Evolutionary conservation across 2,797 vertebrate species (phyloP), one percentile per base, ranked within the genome.

Genomic region (Labeo calbasu): DNA sequence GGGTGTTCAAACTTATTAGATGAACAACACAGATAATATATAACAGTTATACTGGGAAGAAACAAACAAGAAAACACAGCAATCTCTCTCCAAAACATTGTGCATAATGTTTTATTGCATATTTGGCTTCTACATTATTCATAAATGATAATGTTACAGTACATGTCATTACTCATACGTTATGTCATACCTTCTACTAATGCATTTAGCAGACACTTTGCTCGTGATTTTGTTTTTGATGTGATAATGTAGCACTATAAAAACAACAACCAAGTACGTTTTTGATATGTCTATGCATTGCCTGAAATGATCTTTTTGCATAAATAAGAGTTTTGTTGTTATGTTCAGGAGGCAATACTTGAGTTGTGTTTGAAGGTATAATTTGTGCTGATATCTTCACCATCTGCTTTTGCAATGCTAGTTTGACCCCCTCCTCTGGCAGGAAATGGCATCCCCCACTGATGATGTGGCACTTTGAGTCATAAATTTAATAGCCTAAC

Each of bases 401-500:
- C 90, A 90, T 93, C 89, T 91, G 91, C 89, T 92, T 85, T 86
- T 81, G 90, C 86, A 89, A 86, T 81, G 75, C 83, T 81, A 78
- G 82, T 79, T 87, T 88, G 88, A 88, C 86, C 84, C 86, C 83
- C 87, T 87, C 89, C 88, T 86, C 89, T 79, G 88, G 85, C 93
- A 94, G 94, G 93, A 94, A 94, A 93, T 92, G 90, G 91, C 91
- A 91, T 90, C 90, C 86, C 89, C 86, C 86, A 90, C 90, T 92
- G 91, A 93, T 93, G 93, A 93, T 94, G 93, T 93, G 91, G 91
- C 92, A 92, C 88, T 90, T 91, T 88, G 82, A 89, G 89, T 87
- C 90, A 92, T 93, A 93, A 92, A 93, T 92, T 87, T 89, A 90
- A 90, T 91, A 88, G 86, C 70, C 78, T 71, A 2, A 71, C 83